Evolutionary conservation across 2,888 invertebrate species (phyloP).

Genomic region (Pseudoips prasinana): DNA sequence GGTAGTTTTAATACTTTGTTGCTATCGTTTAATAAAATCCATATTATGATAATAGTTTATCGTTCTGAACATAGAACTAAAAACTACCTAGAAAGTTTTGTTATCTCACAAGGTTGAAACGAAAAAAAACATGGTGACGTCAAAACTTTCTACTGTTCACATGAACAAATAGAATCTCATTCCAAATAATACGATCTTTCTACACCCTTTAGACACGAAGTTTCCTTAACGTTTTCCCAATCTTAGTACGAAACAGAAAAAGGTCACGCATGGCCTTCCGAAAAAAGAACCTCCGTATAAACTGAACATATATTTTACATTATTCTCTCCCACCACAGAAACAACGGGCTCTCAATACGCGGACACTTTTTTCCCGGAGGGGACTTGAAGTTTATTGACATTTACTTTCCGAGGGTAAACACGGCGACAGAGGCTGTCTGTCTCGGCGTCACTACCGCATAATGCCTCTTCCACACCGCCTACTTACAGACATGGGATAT

Average conservation of each 20-base stretch:
- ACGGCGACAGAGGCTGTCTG: conserved; percentile 58
- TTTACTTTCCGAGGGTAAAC: conserved; percentile 77
- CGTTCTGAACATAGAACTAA: no score
- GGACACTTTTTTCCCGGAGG: conserved; percentile 62
- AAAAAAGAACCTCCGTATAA: conserved; percentile 21
- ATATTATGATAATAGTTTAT: no score
- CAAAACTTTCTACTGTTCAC: background rate
- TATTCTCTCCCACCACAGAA: conserved; percentile 42
- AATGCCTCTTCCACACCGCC: conserved; percentile 24
- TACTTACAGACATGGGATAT: conserved; percentile 32
- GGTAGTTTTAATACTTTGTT: no score
- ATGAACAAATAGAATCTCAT: conserved; percentile 15
- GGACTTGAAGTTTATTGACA: conserved; percentile 75
- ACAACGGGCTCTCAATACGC: conserved; percentile 53
- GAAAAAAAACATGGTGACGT: no score
- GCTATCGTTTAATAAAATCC: no score
- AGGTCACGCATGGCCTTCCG: conserved; percentile 21
- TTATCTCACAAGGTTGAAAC: no score
- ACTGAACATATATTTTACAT: conserved; percentile 37
- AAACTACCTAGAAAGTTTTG: no score
- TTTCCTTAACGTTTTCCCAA: conserved; percentile 11
- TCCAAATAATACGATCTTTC: conserved; percentile 13
- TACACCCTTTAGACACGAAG: conserved; percentile 6
- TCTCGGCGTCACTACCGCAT: conserved; percentile 44
- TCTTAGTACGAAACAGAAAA: conserved; percentile 20